These are phyloP conservation scores for Thermophis baileyi DNA, from an alignment of 2,113 vertebrate species.

Conservation along the genomic window DNA sequence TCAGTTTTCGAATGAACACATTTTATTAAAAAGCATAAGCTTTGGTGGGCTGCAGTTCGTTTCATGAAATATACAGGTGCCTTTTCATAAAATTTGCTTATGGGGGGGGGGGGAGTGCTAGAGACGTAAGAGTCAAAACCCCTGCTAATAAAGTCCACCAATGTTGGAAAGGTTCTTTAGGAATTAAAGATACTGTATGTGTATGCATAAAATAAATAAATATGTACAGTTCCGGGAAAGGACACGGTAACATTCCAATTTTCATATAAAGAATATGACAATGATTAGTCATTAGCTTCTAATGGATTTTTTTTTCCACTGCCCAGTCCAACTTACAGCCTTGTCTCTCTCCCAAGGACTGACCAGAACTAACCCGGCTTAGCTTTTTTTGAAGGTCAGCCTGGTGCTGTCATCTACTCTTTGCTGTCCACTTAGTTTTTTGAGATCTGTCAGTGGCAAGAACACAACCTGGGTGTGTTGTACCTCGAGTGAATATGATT, in stretches of 20 bases:
- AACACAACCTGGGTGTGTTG: background rate
- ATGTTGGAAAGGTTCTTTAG: background rate
- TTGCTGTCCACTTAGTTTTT: background rate
- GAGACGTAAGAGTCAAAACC: background rate
- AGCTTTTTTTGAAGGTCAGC: background rate
- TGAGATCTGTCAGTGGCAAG: background rate
- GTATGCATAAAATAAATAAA: background rate
- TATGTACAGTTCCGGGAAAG: background rate
- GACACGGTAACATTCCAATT: background rate
- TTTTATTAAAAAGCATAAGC: background rate
- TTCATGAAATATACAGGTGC: background rate
- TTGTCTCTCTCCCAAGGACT: background rate
- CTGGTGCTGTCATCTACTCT: background rate
- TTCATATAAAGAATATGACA: background rate
- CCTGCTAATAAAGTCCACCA: background rate
- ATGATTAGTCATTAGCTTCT: background rate
- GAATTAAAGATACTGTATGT: background rate
- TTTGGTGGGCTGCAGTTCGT: background rate
- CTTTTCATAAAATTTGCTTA: background rate
- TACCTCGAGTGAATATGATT: background rate
- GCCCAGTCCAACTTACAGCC: background rate
- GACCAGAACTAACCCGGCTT: background rate
- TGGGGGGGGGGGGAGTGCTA: background rate
- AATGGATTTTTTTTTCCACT: background rate
- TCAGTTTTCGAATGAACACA: background rate